Base-by-base conservation (phyloP, 1,140 invertebrate species). In the Aphis gossypii region DNA sequence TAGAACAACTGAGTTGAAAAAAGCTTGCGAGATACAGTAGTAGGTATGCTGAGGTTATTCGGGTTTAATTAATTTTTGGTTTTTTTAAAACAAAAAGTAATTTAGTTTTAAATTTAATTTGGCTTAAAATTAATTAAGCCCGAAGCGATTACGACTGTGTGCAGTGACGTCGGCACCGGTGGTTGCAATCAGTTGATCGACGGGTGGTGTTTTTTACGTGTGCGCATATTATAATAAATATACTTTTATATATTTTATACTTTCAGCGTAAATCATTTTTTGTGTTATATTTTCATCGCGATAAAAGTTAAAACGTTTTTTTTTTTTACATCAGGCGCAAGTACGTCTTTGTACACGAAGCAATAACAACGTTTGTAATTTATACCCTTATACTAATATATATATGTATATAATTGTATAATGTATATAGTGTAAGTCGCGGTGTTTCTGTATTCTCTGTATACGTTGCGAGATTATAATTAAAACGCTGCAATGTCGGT, bases 231-330 rank as follows among this genome's bases (percentile, higher is more conserved):
- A 68, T n/a, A n/a, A 35, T 76, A 76, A n/a, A 35, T 76, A 76
- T 68, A 60, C 8, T 68, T 68, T 68, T 68, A 76, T 18, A n/a
- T 76, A n/a, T 76, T 76, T 76, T 76, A 76, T 76, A 44, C 21
- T 84, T 84, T 84, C 23, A 23, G 83, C 38, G 83, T 84, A 84
- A 84, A 84, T 84, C 83, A 84, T 84, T 84, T 84, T 84, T 41
- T 21, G 23, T 41, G 83, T 84, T 25, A 14, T 25, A 23, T 41
- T 25, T 41, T 25, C 25, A 41, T 41, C 83, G 41, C 38, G 38
- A 76, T 76, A 76, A 76, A 76, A 41, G 41, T 84, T 84, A 41
- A 84, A 84, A 44, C 25, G 41, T 84, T 44, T 25, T 84, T 83
- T 14, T 41, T 9, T 25, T 35, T 35, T 35, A 25, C 38, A 23